Evolutionary conservation across 2,797 vertebrate species (phyloP), one percentile per base, ranked within the genome.

Genomic region (Lutjanus campechanus): DNA sequence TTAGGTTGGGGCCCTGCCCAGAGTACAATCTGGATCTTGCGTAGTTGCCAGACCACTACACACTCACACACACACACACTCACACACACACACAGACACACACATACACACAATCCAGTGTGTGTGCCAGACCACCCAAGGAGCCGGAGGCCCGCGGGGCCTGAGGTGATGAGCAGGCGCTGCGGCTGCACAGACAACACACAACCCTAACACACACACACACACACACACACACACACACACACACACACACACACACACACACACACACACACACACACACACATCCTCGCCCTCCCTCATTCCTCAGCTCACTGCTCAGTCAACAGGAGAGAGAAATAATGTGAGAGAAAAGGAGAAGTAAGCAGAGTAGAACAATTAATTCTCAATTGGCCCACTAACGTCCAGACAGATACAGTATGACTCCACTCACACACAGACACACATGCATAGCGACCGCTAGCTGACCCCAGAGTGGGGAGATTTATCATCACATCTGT

Each of bases 91-190:
- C 58, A 68, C 46, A 77, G 17, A 72, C 41, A 64, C 40, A 94
- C 73, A 49, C 8, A 41, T 15, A 43, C 11, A 53, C 75, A 91
- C 88, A 90, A 89, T 93, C 69, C 88, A 56, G 93, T 95, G 91
- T 93, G 94, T 93, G 94, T 94, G 95, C 93, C 94, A 96, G 97
- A 96, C 97, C 97, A 97, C 97, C 97, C 97, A 97, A 91, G 92
- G 91, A 96, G 96, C 77, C 87, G 77, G 92, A 94, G 93, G 93
- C 95, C 95, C 93, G 85, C 55, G 81, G 91, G 95, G 95, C 94
- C 93, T 91, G 93, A 96, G 94, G 96, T 96, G 96, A 96, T 94
- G 94, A 96, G 94, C 91, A 94, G 92, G 90, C 69, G 78, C 94
- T 95, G 93, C 79, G 89, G 92, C 90, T 93, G 92, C 87, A 93